Evolutionary conservation across 2,888 invertebrate species (phyloP).

Genomic region (Agrochola macilenta): DNA sequence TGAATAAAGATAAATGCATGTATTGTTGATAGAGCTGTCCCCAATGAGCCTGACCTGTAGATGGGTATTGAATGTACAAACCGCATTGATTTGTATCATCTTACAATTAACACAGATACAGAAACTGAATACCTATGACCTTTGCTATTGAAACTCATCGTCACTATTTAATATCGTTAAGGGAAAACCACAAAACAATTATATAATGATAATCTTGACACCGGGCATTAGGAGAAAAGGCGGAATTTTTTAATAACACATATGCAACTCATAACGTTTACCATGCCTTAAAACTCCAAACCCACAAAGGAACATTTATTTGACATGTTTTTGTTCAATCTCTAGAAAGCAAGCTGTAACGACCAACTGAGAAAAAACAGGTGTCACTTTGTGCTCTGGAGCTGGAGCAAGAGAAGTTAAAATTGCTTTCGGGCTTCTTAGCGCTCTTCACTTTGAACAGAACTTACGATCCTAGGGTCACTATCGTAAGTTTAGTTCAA

Average conservation of each 20-base stretch:
- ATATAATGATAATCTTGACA: constrained; percentile 11
- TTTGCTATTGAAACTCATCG: constrained; percentile 65
- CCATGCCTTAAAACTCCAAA: not conserved
- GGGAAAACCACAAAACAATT: constrained; percentile 53
- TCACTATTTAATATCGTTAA: constrained; percentile 45
- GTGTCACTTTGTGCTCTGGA: not conserved
- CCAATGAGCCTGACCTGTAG: constrained; percentile 71
- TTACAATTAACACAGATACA: constrained; percentile 77
- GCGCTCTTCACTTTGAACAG: not conserved
- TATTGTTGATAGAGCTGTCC: constrained; percentile 28
- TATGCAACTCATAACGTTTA: not conserved
- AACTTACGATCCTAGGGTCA: not conserved
- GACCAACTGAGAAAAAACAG: constrained; percentile 14
- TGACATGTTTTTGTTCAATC: constrained; percentile 5
- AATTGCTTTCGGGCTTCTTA: constrained; percentile 25
- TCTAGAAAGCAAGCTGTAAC: not conserved
- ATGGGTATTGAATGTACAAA: constrained; percentile 80
- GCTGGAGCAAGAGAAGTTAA: not conserved
- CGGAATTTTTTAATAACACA: not conserved
- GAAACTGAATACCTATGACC: constrained; percentile 74
- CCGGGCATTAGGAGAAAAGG: constrained; percentile 9
- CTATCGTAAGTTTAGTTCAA: not conserved
- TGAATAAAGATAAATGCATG: not conserved
- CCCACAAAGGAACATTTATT: not conserved
- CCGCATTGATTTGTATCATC: constrained; percentile 81